A percentile compares a stretch with the other conserved stretches of the same genome.
Conservation (phyloP, 2,797 vertebrate species). For the Tapera naevia region DNA sequence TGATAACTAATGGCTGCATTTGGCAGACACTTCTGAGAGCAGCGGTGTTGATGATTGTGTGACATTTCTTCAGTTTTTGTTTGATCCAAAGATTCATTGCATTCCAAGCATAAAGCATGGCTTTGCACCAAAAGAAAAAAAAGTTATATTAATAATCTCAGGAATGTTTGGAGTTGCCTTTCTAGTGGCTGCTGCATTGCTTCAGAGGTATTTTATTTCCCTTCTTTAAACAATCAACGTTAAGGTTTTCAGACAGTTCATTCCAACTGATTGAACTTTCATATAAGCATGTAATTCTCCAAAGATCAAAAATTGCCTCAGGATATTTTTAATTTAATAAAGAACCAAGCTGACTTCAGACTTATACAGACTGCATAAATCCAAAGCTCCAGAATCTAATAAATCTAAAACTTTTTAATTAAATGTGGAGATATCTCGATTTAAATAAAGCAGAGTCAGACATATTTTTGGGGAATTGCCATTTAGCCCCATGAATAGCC, state of each 20-base stretch:
- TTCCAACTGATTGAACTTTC: constrained; percentile 61
- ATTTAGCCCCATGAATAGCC: not conserved
- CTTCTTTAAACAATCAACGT: constrained; percentile 46
- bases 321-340: constrained; percentile 34
- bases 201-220: constrained; percentile 43
- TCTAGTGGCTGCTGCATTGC: not conserved
- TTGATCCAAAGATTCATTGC: constrained; percentile 25
- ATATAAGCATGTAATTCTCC: constrained; percentile 7
- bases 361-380: not conserved
- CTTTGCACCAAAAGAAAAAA: not conserved
- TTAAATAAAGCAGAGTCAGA: constrained; percentile 1
- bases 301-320: constrained; percentile 16
- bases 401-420: constrained; percentile 62
- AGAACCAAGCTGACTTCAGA: not conserved
- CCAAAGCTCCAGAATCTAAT: not conserved
- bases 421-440: not conserved
- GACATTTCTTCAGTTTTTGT: not conserved
- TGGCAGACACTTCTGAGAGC: not conserved
- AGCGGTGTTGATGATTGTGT: not conserved
- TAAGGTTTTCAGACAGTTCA: constrained; percentile 53
- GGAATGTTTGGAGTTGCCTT: constrained; percentile 25
- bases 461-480: constrained; percentile 17
- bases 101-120: constrained; percentile 26
- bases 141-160: not conserved
- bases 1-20: not conserved